Evolutionary conservation across 1,140 invertebrate species (phyloP).

Genomic region (Tigriopus japonicus): DNA sequence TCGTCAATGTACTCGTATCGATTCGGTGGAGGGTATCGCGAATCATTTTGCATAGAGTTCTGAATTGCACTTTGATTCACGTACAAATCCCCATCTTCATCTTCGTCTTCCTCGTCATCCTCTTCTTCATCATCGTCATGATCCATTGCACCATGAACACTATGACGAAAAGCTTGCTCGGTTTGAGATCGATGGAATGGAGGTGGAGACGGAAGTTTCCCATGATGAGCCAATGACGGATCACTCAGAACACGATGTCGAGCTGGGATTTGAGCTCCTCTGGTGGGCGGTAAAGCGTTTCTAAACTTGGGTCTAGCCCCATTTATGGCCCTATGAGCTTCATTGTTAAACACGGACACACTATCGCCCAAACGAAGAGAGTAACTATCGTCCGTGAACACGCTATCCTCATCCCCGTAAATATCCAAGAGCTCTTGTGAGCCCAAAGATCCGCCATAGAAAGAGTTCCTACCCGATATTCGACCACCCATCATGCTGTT

Average conservation of each 20-base stretch:
- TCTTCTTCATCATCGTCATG: background rate
- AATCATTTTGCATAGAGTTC: background rate
- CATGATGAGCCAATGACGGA: too few species aligned
- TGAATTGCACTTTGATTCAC: background rate
- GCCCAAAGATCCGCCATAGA: conserved; percentile 6
- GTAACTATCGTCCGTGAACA: background rate
- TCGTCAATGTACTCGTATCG: background rate
- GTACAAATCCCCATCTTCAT: background rate
- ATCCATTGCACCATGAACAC: too few species aligned
- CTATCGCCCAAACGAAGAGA: too few species aligned
- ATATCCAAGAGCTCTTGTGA: conserved; percentile 6
- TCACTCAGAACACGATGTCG: too few species aligned
- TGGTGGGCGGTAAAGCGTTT: too few species aligned
- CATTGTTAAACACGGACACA: too few species aligned
- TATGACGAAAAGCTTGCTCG: too few species aligned
- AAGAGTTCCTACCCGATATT: background rate
- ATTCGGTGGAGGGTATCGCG: background rate
- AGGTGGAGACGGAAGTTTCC: too few species aligned
- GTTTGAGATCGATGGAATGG: too few species aligned
- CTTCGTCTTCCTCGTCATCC: background rate
- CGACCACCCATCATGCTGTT: background rate
- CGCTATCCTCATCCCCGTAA: conserved; percentile 7
- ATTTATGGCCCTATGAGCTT: too few species aligned
- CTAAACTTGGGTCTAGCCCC: too few species aligned
- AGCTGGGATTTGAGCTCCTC: too few species aligned